Conservation (phyloP, 2,888 invertebrate genomes). For the Drosophila paucipuncta region DNA sequence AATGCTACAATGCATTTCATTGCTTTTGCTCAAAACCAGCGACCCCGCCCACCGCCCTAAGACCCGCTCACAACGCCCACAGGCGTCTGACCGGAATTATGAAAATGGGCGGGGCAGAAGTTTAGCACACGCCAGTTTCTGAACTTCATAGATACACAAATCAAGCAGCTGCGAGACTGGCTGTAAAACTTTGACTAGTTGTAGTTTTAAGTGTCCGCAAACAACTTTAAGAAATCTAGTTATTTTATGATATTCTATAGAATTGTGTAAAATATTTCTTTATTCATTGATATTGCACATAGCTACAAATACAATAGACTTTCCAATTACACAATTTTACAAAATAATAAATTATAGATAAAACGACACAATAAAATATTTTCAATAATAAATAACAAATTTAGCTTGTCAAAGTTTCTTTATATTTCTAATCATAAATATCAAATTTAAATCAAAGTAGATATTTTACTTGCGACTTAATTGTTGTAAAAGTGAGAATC, state of each 20-base stretch:
- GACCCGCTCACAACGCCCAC: slow-evolving; percentile 6
- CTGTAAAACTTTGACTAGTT: not conserved
- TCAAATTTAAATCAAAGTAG: not conserved
- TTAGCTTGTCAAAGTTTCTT: not conserved
- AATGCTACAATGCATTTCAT: slow-evolving; percentile 76
- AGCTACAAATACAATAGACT: too few species aligned
- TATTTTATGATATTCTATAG: not conserved
- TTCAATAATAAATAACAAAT: not conserved
- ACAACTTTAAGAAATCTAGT: not conserved
- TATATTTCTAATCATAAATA: not conserved
- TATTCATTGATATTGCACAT: not conserved
- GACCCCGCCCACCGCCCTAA: not conserved
- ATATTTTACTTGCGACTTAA: not conserved
- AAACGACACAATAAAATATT: not conserved
- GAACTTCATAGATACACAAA: slow-evolving; percentile 40
- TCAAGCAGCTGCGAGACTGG: slow-evolving; percentile 19
- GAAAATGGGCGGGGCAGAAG: slow-evolving; percentile 33
- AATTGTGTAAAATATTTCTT: not conserved
- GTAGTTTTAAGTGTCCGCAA: not conserved
- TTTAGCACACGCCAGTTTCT: slow-evolving; percentile 8
- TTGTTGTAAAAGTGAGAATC: not conserved
- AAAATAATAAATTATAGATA: not conserved
- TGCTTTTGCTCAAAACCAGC: slow-evolving; percentile 41
- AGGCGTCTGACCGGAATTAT: slow-evolving; percentile 48
- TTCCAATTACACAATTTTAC: not conserved